Percentiles rank a stretch among this genome's conserved stretches.
Evolutionary conservation across 2,113 vertebrate genomes (phyloP).

Genomic region (Gymnorhina tibicen): DNA sequence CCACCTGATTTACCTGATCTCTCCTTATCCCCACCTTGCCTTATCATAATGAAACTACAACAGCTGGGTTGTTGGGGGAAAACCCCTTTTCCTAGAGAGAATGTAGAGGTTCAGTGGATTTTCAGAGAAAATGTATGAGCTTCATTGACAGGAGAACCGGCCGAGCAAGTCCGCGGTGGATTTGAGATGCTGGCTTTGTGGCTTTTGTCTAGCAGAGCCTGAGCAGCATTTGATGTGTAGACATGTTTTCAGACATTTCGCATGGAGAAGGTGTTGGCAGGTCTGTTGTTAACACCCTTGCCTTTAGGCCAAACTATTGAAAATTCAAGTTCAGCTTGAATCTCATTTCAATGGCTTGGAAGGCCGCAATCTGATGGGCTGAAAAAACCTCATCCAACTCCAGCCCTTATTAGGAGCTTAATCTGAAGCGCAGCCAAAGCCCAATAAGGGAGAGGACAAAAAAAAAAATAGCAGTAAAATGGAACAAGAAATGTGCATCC

Average conservation of each 20-base stretch:
- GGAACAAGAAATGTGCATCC: slow-evolving; percentile 53
- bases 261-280: slow-evolving; percentile 53
- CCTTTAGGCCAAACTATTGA: slow-evolving; percentile 60
- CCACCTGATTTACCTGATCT: not conserved
- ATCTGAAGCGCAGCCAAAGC: slow-evolving; percentile 30
- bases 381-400: slow-evolving; percentile 34
- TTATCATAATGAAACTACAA: not conserved
- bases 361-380: slow-evolving; percentile 48
- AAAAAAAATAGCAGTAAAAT: slow-evolving; percentile 1
- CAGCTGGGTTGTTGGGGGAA: not conserved
- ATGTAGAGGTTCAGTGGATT: not conserved
- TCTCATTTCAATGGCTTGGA: slow-evolving; percentile 50
- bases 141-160: not conserved
- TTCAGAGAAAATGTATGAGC: not conserved
- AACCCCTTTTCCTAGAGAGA: not conserved
- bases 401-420: slow-evolving; percentile 60
- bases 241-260: slow-evolving; percentile 40
- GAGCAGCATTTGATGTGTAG: slow-evolving; percentile 27
- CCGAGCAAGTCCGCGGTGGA: not conserved
- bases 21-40: not conserved
- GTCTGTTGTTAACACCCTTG: slow-evolving; percentile 56
- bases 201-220: slow-evolving; percentile 45
- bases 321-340: slow-evolving; percentile 58
- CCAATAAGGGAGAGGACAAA: not conserved
- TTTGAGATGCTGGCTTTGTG: slow-evolving; percentile 22